phyloP scores from a whole-genome alignment of 1,140 invertebrate genomes.

The Drosophila chauvacae region DNA sequence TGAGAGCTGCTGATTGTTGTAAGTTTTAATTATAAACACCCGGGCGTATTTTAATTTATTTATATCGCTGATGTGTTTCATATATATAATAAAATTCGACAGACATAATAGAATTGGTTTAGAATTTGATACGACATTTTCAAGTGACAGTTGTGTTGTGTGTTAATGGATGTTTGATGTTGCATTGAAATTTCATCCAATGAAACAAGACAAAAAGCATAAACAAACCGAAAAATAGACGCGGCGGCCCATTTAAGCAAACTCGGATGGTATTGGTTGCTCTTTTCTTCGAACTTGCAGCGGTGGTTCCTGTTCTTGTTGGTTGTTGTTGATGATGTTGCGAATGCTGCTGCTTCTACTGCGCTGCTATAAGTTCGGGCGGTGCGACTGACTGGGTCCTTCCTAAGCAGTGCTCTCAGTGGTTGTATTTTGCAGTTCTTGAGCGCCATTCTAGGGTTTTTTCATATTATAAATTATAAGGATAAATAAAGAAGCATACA shows the following conservation, averaged over 20 bases:
- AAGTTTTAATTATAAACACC: not conserved
- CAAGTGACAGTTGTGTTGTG: conserved; percentile 6
- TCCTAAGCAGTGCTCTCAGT: conserved; percentile 83
- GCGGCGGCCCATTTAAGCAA: conserved; percentile 53
- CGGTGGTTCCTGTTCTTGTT: conserved; percentile 12
- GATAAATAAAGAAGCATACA: conserved; percentile 28
- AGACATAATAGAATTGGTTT: conserved; percentile 36
- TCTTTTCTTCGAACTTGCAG: conserved; percentile 28
- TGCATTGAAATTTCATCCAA: conserved; percentile 39
- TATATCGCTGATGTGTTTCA: conserved; percentile 24
- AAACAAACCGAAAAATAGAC: conserved; percentile 56
- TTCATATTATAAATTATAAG: conserved; percentile 32
- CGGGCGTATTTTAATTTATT: conserved; percentile 27
- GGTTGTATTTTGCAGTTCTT: conserved; percentile 84
- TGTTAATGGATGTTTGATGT: conserved; percentile 22
- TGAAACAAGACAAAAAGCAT: conserved; percentile 60
- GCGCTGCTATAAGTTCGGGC: conserved; percentile 35
- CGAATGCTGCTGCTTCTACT: conserved; percentile 32
- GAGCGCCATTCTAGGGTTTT: conserved; percentile 72
- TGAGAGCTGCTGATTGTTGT: conserved; percentile 8
- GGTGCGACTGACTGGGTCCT: conserved; percentile 56
- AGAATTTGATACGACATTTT: conserved; percentile 48
- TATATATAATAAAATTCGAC: conserved; percentile 58
- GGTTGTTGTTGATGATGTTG: conserved; percentile 19
- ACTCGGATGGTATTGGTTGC: conserved; percentile 36